Evolutionary conservation across 1,140 invertebrate genomes (phyloP), one percentile per base, ranked within the genome.

Genomic region (Drosophila persimilis): DNA sequence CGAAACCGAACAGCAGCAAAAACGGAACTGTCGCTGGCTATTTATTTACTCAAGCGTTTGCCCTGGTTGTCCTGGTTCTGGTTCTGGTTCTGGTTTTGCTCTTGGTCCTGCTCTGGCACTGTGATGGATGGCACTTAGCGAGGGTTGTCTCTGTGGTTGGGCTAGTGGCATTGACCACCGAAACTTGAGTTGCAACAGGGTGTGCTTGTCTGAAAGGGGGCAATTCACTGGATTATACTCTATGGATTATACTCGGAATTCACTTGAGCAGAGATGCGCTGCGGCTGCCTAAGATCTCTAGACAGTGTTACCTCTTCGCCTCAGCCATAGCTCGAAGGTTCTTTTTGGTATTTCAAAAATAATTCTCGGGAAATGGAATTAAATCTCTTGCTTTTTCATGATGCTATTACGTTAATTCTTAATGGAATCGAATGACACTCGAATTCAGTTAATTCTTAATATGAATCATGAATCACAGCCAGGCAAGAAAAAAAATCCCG

Each of bases 21-120:
- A 29, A 41, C 17, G 5, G 22, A 50, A 63, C 72, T 69, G 69
- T 70, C 48, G 59, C 61, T 65, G 57, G 76, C 67, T 85, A 80
- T 84, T 84, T 84, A 80, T 84, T 84, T 85, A 76, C 59, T 70
- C 54, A 74, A 52, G 60, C 59, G 53, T 54, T 73, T 47, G 69
- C 70, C 26, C 47, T 51, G 60, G 53, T 73, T 69, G 65, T 69
- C 65, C 65, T 69, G 65, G 65, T 57, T 66, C 66, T 22, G 56
- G 58, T 63, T 80, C 58, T 60, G 72, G 51, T 50, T 56, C 61
- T 77, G 59, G 46, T 67, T 48, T 54, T 29, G 46, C 60, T 61
- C 62, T 46, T 75, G 66, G 53, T 66, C 75, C 79, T 65, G 54
- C 41, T 56, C 55, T 59, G 45, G 0, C 11, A 15, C 44, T 46